phyloP scores from a whole-genome alignment of 2,888 invertebrate species.

The Dicranocentrus wangi region DNA sequence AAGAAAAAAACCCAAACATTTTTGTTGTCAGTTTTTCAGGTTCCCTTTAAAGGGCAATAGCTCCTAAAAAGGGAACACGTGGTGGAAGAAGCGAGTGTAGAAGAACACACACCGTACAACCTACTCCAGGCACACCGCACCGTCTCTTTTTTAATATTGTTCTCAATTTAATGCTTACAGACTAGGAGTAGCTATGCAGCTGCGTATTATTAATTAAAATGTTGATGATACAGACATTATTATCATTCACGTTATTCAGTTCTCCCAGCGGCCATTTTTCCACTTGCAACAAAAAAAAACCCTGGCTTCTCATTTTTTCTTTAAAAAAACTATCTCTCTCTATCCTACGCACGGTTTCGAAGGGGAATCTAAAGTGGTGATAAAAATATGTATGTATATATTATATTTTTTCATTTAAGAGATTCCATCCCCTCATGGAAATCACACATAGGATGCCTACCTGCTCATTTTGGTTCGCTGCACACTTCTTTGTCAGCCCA shows the following conservation, averaged over 20 bases:
- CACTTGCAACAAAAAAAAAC: conserved; percentile 7
- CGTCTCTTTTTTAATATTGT: neutral
- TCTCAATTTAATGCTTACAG: neutral
- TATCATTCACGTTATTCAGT: conserved; percentile 32
- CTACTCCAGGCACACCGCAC: neutral
- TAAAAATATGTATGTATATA: conserved; percentile 17
- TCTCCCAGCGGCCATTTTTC: conserved; percentile 52
- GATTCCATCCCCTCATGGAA: conserved; percentile 20
- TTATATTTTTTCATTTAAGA: conserved; percentile 10
- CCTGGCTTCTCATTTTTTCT: neutral
- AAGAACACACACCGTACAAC: neutral
- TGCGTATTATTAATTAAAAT: conserved; percentile 53
- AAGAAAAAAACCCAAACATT: too few species aligned
- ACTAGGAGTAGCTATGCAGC: neutral
- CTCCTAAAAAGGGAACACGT: conserved; percentile 37
- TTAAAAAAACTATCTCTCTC: neutral
- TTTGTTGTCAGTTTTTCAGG: neutral
- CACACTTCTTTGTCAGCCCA: neutral
- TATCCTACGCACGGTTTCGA: too few species aligned
- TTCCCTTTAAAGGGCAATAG: conserved; percentile 49
- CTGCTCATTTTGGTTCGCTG: conserved; percentile 2
- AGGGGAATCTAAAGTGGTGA: conserved; percentile 3
- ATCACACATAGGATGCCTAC: neutral
- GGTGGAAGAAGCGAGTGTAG: neutral
- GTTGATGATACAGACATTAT: conserved; percentile 53